Evolutionary conservation across 2,797 vertebrate species (phyloP), one percentile per base, ranked within the genome.

Genomic region (Microctenopoma steveboyesi): DNA sequence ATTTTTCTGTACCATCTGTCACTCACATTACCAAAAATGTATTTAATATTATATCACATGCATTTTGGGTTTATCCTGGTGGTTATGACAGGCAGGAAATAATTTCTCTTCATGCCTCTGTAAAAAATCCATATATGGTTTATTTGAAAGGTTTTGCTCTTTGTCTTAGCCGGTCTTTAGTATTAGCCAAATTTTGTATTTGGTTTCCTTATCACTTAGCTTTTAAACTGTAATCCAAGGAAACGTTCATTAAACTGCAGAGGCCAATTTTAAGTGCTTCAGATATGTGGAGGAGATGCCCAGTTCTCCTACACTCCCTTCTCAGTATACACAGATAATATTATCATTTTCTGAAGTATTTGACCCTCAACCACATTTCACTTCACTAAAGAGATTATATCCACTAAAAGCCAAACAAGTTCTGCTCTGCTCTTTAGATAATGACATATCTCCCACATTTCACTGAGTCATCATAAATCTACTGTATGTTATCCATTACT

Each of bases 381-480:
- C 27, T 27, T n/a, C 64, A 42, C 27, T 4, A 15, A 5, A 33
- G 42, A 62, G 18, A 22, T 59, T 12, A 64, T 3, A 30, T 25
- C 35, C 33, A 7, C 43, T 28, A 5, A 46, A 43, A 16, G 42
- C 4, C 13, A 1, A 18, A 37, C 14, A 54, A n/a, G 4, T 39
- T 56, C 70, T 52, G 16, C 42, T 6, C 39, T 35, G 49, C 45
- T 59, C 25, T 56, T 56, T 10, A 3, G 30, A 63, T 60, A 27
- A 59, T 30, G 14, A 1, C 51, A 56, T 69, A 40, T 18, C 57
- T 65, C 55, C 42, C 55, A 62, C 28, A 42, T 42, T 22, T 56
- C 57, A 12, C 43, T 55, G 37, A 54, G 69, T 72, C 52, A 72
- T 42, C 57, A 51, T 39, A 18, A 47, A 63, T 40, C 16, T 30